Evolutionary conservation across 2,888 invertebrate species (phyloP), one percentile per base, ranked within the genome.

Genomic region (Cephus pygmeus): DNA sequence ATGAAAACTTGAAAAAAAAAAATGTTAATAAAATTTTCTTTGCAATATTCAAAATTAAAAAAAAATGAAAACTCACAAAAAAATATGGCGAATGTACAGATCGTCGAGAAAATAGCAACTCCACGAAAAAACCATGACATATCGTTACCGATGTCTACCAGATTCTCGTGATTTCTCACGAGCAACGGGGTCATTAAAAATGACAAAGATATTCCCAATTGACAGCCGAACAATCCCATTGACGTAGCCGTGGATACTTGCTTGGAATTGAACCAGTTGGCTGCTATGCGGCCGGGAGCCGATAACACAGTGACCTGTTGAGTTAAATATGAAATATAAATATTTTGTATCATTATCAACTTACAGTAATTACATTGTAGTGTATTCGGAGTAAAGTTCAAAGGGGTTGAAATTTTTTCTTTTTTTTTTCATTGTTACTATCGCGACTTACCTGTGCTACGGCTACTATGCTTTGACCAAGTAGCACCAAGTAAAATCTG

Each of bases 161-260:
- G 73, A 69, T 91, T 87, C 4, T 91, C 91, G 69, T 90, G 88
- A 83, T 92, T 91, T 77, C 80, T 86, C 3, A 93, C 92, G 31
- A 93, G 81, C 79, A 93, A 88, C 3, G 95, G 94, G 1, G 95
- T 95, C 23, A 95, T 83, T 12, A 95, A 90, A 87, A 96, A 96
- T 76, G 95, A 95, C 1, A 95, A 87, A 0, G 95, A 95, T 74
- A 94, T 93, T 6, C 96, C 92, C 35, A 95, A 90, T 93, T 95
- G 95, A 85, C 94, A 95, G 30, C 95, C 95, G 87, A 95, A 95
- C 11, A 95, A 94, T 11, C 95, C 95, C 36, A 95, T 92, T 76
- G 95, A 93, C 84, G 94, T 95, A 2, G 95, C 95, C 9, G 94
- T 93, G 9, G 95, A 92, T n/a, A 89, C 94, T 89, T 94, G 92